Evolutionary conservation across 2,888 invertebrate genomes (phyloP).

Genomic region (Chrysolina americana): DNA sequence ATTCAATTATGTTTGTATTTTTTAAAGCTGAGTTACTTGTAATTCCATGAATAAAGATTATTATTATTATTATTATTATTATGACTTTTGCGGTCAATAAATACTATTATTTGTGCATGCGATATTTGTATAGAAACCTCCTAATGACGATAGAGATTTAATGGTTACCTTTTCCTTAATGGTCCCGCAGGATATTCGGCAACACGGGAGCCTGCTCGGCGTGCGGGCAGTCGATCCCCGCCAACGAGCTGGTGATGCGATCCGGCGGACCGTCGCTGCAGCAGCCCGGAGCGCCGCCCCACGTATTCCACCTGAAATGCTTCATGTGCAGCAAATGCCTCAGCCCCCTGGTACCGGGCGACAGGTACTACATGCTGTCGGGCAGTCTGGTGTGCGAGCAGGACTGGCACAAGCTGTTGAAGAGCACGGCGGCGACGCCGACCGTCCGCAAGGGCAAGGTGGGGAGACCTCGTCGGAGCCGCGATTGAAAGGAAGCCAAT

Average conservation of each 20-base stretch:
- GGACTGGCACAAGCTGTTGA: constrained; percentile 94
- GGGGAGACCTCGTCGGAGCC: constrained; percentile 89
- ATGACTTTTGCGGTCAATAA: no score
- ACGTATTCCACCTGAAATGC: constrained; percentile 95
- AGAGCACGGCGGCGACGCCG: constrained; percentile 79
- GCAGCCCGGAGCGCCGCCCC: constrained; percentile 75
- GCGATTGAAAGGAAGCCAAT: constrained; percentile 80
- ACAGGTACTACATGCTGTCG: constrained; percentile 90
- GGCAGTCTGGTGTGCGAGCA: constrained; percentile 95
- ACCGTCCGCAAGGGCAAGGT: constrained; percentile 90
- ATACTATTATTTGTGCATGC: not conserved
- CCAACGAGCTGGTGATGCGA: constrained; percentile 94
- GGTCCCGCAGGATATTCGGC: constrained; percentile 87
- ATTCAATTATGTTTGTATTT: no score
- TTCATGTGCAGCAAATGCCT: constrained; percentile 96
- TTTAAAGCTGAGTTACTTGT: no score
- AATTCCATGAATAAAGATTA: no score
- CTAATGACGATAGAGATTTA: constrained; percentile 59
- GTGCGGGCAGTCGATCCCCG: constrained; percentile 93
- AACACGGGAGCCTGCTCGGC: constrained; percentile 91
- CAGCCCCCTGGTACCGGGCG: constrained; percentile 89
- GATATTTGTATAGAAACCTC: not conserved
- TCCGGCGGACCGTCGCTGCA: constrained; percentile 75
- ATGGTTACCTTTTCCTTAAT: constrained; percentile 64
- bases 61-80: no score